These are phyloP conservation scores for Vanessa tameamea DNA, from an alignment of 1,140 invertebrate genomes.

Conservation along the genomic window DNA sequence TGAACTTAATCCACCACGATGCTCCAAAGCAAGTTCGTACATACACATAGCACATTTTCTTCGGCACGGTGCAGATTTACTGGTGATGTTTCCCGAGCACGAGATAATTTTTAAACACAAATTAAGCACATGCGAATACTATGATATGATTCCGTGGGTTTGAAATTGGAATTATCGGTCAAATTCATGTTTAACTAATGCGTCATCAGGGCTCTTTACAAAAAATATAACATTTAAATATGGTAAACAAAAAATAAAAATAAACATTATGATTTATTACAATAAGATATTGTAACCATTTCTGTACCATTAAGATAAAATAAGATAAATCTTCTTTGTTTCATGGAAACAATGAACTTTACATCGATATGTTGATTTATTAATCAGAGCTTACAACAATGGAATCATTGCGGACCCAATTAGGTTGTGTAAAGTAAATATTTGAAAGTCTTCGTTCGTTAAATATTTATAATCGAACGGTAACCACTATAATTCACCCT, in stretches of 20 bases:
- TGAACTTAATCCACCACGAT: too few species aligned
- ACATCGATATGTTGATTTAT: conserved; percentile 22
- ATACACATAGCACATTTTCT: too few species aligned
- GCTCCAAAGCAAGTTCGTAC: too few species aligned
- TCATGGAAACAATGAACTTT: conserved; percentile 3
- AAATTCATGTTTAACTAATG: too few species aligned
- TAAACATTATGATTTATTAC: not conserved
- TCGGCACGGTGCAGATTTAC: too few species aligned
- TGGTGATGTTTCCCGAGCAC: too few species aligned
- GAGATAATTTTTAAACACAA: too few species aligned
- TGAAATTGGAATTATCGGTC: too few species aligned
- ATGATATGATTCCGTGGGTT: too few species aligned
- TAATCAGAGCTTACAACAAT: conserved; percentile 18
- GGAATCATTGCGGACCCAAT: conserved; percentile 27
- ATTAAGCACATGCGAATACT: too few species aligned
- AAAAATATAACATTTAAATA: not conserved
- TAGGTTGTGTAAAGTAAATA: conserved; percentile 20
- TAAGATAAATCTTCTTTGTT: conserved; percentile 7
- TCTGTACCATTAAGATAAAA: conserved; percentile 3
- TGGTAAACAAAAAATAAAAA: not conserved
- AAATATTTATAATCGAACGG: conserved; percentile 21
- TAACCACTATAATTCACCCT: not conserved
- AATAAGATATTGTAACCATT: not conserved
- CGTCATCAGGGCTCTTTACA: too few species aligned
- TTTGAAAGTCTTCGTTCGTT: conserved; percentile 18